Evolutionary conservation across 2,888 invertebrate species (phyloP), one percentile per base, ranked within the genome.

Genomic region (Eupithecia centaureata): DNA sequence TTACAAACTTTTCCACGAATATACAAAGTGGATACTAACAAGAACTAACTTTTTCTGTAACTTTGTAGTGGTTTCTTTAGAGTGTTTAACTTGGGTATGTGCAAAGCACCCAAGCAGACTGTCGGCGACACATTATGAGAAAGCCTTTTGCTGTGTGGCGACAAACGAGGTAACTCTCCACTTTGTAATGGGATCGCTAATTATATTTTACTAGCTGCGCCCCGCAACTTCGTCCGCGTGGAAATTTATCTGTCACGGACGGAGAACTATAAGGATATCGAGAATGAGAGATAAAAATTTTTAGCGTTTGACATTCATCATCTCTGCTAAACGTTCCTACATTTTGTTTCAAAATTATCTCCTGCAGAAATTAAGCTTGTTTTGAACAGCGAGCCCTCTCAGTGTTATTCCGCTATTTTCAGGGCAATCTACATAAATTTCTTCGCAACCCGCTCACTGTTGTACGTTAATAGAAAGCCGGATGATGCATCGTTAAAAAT

Each of bases 391-490:
- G 66, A 61, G 68, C 58, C 47, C 28, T 62, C 67, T 67, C 64
- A 47, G 56, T 67, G 59, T 67, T 70, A 67, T 67, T 67, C 52
- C 59, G 67, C 65, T 68, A 71, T 71, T 71, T 68, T 68, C 71
- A 68, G 66, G 65, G 65, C 63, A 68, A 71, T 71, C 68, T 71
- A 68, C 71, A 71, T 71, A 68, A 68, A 71, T 71, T 71, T 63
- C 59, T 63, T 27, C 63, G 65, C 47, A 69, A 69, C 65, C 59
- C 65, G 62, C 65, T 65, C 61, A 30, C 27, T 27, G 15, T 42
- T 8, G 63, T 32, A 54, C n/a, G 5, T 8, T 57, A 13, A 56
- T 47, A 25, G 47, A 47, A 27, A 22, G 35, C 66, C 66, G 67
- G 52, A 51, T 5, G 7, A 56, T 10, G 18, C 25, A 51, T 51